Evolutionary conservation across 2,797 vertebrate species (phyloP).

Genomic region (Ibycter americanus): DNA sequence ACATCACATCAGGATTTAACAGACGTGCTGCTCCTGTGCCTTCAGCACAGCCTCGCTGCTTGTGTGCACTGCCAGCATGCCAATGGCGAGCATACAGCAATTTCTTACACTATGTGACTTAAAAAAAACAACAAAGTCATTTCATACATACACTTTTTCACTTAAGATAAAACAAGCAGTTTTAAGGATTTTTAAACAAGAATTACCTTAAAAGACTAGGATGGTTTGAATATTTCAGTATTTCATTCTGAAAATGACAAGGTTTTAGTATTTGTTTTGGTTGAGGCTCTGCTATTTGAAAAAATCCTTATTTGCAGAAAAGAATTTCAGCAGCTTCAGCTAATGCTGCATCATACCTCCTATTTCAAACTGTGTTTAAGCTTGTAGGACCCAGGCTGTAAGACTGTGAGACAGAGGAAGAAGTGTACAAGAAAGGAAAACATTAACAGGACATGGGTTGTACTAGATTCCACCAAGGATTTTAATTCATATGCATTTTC

Average conservation of each 20-base stretch:
- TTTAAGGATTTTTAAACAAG: not conserved
- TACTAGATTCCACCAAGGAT: not conserved
- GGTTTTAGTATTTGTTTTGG: not conserved
- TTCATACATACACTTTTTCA: not conserved
- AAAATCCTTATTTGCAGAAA: not conserved
- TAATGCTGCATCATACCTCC: not conserved
- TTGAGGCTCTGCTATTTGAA: not conserved
- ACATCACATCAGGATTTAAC: not conserved
- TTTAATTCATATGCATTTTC: not conserved
- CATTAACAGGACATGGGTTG: not conserved
- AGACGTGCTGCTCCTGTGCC: not conserved
- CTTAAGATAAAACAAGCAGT: not conserved
- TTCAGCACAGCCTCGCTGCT: not conserved
- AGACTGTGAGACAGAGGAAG: not conserved
- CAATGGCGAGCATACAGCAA: not conserved
- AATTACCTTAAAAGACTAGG: not conserved
- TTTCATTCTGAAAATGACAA: not conserved
- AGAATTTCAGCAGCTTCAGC: not conserved
- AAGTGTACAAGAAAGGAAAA: not conserved
- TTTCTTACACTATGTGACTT: not conserved
- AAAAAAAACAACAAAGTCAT: fast-evolving
- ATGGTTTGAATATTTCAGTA: not conserved
- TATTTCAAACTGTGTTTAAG: not conserved
- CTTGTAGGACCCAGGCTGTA: not conserved
- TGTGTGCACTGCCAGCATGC: not conserved